Conservation (phyloP, 2,113 vertebrate genomes). For the Tylochromis polylepis region DNA sequence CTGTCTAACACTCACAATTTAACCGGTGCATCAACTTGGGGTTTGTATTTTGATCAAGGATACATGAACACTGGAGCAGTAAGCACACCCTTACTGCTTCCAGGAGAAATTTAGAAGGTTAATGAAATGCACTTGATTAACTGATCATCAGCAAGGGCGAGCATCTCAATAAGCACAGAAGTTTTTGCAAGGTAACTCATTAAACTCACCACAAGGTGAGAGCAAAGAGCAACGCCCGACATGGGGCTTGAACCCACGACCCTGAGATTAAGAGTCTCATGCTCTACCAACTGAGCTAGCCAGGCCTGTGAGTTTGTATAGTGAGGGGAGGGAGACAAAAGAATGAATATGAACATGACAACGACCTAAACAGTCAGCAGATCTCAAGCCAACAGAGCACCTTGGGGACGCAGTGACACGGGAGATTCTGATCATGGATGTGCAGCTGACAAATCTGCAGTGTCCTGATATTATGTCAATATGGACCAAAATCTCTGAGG, state of each 20-base stretch:
- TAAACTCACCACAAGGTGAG: neutral
- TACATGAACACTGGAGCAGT: neutral
- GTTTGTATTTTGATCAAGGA: neutral
- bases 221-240: neutral
- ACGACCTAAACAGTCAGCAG: neutral
- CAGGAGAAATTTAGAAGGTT: neutral
- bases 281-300: fast-evolving
- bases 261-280: neutral
- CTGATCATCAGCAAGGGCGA: neutral
- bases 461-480: too few relatives aligned
- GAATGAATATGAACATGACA: neutral
- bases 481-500: too few relatives aligned
- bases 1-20: neutral
- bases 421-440: too few relatives aligned
- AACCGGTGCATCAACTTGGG: neutral
- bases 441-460: too few relatives aligned
- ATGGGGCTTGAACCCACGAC: neutral
- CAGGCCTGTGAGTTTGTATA: neutral
- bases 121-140: neutral
- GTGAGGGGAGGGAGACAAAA: neutral
- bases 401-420: neutral
- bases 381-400: neutral
- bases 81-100: neutral
- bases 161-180: neutral
- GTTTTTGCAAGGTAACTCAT: neutral